Conservation (phyloP, 2,797 vertebrate species). For the Botia kubotai region DNA sequence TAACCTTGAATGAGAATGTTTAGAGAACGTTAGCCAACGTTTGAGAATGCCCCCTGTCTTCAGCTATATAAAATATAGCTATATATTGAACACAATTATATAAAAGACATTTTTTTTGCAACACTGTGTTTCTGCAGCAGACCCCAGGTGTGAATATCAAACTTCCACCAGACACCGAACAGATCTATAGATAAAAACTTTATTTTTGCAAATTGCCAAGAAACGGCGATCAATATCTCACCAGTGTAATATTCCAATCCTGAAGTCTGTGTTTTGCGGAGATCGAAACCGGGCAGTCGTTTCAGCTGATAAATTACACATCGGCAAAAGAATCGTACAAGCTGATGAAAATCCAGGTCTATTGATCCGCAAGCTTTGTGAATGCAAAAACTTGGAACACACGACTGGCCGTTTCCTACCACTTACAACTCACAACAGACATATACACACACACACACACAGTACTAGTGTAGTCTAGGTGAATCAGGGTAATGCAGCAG, state of each 20-base stretch:
- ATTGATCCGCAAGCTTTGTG: slow-evolving; percentile 49
- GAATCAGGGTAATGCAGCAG: slow-evolving; percentile 23
- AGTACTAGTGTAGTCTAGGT: slow-evolving; percentile 2
- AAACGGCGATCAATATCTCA: slow-evolving; percentile 48
- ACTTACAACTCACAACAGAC: slow-evolving; percentile 1
- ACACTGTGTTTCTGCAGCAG: not conserved
- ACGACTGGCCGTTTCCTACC: slow-evolving; percentile 27
- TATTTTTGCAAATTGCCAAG: slow-evolving; percentile 33
- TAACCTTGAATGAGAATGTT: too few relatives aligned
- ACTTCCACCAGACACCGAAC: slow-evolving; percentile 11
- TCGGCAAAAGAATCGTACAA: slow-evolving; percentile 43
- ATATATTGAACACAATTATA: not conserved
- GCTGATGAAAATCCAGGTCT: slow-evolving; percentile 50
- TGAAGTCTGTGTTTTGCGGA: slow-evolving; percentile 37
- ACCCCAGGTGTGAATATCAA: slow-evolving; percentile 9
- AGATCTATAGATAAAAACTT: slow-evolving; percentile 27
- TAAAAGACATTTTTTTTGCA: not conserved
- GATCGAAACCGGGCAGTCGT: slow-evolving; percentile 40
- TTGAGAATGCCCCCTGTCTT: slow-evolving; percentile 3
- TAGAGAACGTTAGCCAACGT: too few relatives aligned
- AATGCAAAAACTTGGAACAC: slow-evolving; percentile 42
- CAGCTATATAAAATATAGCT: slow-evolving; percentile 13
- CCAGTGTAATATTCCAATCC: slow-evolving; percentile 37
- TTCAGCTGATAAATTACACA: slow-evolving; percentile 37
- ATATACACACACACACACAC: slow-evolving; percentile 4